Percentiles rank a stretch among this genome's conserved stretches.
Evolutionary conservation across 1,140 invertebrate genomes (phyloP).

Genomic region (Agrilus planipennis): DNA sequence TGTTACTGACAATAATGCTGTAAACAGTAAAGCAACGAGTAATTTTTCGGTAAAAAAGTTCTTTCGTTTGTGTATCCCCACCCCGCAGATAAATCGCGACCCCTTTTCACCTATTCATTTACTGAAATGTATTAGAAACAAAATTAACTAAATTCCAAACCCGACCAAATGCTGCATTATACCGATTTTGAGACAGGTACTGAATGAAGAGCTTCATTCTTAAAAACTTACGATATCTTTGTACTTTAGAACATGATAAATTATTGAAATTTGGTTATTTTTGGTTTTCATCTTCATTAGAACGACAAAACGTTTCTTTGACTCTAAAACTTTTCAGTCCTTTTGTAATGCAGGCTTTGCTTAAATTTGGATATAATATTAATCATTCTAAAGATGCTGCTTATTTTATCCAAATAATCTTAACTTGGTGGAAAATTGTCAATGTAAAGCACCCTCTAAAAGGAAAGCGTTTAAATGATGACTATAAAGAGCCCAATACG

Average conservation of each 20-base stretch:
- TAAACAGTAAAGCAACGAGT: not conserved
- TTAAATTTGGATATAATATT: slow-evolving; percentile 7
- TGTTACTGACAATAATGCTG: not conserved
- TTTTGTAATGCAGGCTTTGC: not conserved
- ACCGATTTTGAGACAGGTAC: slow-evolving; percentile 7
- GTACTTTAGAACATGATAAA: slow-evolving; percentile 3
- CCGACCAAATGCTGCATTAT: no score
- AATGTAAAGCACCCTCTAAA: slow-evolving; percentile 7
- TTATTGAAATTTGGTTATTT: slow-evolving; percentile 10
- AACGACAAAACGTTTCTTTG: slow-evolving; percentile 10
- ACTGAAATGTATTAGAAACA: not conserved
- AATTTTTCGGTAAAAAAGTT: not conserved
- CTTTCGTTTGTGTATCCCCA: not conserved
- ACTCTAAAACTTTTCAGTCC: slow-evolving; percentile 7
- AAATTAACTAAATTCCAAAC: not conserved
- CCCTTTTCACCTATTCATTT: not conserved
- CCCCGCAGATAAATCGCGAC: not conserved
- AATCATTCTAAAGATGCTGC: slow-evolving; percentile 6
- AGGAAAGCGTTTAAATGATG: not conserved
- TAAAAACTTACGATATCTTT: slow-evolving; percentile 1
- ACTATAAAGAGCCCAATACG: not conserved
- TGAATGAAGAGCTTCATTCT: no score
- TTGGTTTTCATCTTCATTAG: slow-evolving; percentile 6
- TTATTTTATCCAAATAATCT: slow-evolving; percentile 5
- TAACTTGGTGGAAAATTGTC: slow-evolving; percentile 8